A percentile compares a stretch with the other conserved stretches of the same genome.
These are phyloP conservation scores for Cosmia pyralina DNA, from an alignment of 2,888 invertebrate species.

Conservation along the genomic window DNA sequence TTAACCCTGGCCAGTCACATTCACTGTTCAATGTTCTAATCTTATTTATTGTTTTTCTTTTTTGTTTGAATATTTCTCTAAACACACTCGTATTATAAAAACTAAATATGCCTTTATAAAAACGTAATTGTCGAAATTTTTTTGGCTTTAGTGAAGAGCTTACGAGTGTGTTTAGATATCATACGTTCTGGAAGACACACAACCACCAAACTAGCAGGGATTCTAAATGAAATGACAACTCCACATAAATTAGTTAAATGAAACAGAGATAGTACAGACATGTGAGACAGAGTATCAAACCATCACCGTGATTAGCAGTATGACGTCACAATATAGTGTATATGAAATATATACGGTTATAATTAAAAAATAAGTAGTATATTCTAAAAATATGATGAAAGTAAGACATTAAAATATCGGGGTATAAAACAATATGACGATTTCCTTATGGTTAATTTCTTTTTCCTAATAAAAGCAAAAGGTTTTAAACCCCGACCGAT, in stretches of 20 bases:
- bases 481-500: slow-evolving; percentile 58
- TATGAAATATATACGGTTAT: slow-evolving; percentile 55
- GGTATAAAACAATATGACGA: slow-evolving; percentile 51
- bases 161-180: background rate
- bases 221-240: slow-evolving; percentile 53
- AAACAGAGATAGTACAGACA: slow-evolving; percentile 74
- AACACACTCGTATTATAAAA: slow-evolving; percentile 9
- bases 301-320: slow-evolving; percentile 86
- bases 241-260: slow-evolving; percentile 60
- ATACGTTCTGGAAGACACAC: slow-evolving; percentile 24
- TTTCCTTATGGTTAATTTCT: background rate
- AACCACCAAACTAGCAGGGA: slow-evolving; percentile 58
- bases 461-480: background rate
- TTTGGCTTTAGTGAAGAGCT: background rate
- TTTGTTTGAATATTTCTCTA: background rate
- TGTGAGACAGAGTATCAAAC: slow-evolving; percentile 86
- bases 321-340: slow-evolving; percentile 67
- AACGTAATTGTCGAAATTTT: background rate
- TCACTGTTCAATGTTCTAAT: slow-evolving; percentile 3
- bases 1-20: background rate
- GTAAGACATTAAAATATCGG: slow-evolving; percentile 43
- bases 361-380: slow-evolving; percentile 50
- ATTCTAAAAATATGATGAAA: slow-evolving; percentile 53
- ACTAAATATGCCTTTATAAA: background rate
- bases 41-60: background rate